Base-by-base conservation (phyloP, 2,113 vertebrate genomes). In the Hippocampus zosterae region DNA sequence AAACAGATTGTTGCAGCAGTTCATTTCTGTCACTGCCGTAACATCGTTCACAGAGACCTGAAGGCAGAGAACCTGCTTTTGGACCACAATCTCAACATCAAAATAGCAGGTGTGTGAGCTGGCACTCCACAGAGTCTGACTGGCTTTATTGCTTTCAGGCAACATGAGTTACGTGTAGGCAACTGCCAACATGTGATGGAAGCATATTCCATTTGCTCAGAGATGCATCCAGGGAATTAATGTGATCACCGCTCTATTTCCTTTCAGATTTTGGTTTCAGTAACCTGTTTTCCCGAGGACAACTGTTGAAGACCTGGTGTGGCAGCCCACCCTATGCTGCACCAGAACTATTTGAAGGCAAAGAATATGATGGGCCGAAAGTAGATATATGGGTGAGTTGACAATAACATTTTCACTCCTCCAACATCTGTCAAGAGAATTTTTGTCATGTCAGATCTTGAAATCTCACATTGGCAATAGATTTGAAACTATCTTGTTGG, bases 221-320 rank as follows among this genome's bases (percentile, higher is more conserved):
- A 21, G 37, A 18, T 53, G 68, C 27, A 40, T 37, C 55, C 55
- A 69, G 55, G 0, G 23, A 64, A 70, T 67, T 53, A 18, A 74
- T 70, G 66, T 23, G 71, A 33, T 65, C 68, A 57, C 25, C 27
- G 62, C 41, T 37, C 42, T 56, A 41, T 74, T 10, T 63, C 10
- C 25, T 61, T 92, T 37, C 76, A 93, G 97, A 98, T 88, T 99
- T 99, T 87, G 97, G 96, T 73, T 99, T 99, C 92, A 99, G 96
- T 85, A 99, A 99, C 87, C 91, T 95, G 86, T 99, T 98, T 89
- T 96, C 95, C 3, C 94, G 95, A 21, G 96, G 96, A 2, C 96
- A 99, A 89, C 89, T 98, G 75, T 89, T 99, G 70, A 99, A 99
- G 91, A 98, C 97, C 0, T 99, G 97, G 97, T 99, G 97, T 64